phyloP scores from a whole-genome alignment of 2,113 vertebrate species.

The Halcyon malimbica region DNA sequence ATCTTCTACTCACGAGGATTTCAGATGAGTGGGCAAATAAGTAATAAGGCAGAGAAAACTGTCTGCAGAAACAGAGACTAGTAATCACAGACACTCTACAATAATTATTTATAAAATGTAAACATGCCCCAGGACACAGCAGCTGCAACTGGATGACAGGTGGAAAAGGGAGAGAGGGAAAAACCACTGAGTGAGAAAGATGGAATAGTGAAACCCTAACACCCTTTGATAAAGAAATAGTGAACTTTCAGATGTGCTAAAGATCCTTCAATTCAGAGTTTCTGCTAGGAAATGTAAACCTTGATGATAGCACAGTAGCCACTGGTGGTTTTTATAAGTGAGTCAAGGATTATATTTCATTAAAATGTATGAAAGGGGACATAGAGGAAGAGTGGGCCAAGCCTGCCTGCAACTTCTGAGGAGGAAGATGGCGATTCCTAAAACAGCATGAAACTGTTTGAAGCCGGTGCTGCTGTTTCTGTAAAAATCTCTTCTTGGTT shows the following conservation, averaged over 20 bases:
- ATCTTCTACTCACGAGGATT: neutral
- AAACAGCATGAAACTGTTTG: neutral
- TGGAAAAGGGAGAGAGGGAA: neutral
- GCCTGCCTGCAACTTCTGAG: neutral
- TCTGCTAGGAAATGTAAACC: neutral
- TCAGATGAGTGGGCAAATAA: neutral
- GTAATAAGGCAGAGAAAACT: neutral
- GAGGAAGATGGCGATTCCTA: neutral
- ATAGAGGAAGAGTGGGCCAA: neutral
- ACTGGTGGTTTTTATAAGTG: neutral
- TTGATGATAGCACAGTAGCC: neutral
- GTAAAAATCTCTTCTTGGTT: neutral
- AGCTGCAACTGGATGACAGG: neutral
- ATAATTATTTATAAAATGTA: neutral
- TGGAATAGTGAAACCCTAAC: neutral
- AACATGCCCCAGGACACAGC: neutral
- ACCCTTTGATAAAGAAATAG: neutral
- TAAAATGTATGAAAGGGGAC: neutral
- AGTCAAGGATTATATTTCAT: neutral
- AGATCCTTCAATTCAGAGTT: neutral
- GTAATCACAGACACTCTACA: neutral
- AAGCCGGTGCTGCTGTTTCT: neutral
- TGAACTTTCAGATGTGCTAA: neutral
- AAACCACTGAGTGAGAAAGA: neutral
- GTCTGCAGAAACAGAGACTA: neutral